Evolutionary conservation across 2,113 vertebrate genomes (phyloP).

Genomic region (Lates calcarifer): DNA sequence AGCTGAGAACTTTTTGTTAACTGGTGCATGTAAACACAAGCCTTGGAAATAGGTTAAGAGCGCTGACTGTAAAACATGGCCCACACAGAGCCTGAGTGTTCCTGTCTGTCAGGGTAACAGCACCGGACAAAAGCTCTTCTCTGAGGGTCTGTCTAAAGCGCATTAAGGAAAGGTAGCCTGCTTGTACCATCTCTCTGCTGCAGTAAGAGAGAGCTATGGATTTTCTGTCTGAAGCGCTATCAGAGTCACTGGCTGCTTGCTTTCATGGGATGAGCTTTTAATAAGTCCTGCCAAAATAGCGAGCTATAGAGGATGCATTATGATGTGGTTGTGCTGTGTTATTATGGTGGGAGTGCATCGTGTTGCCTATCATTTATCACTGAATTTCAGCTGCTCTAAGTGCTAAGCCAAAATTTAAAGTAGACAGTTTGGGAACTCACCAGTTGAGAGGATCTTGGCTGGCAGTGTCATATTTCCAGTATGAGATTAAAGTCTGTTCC

Average conservation of each 20-base stretch:
- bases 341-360: constrained; percentile 59
- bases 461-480: constrained; percentile 66
- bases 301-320: constrained; percentile 57
- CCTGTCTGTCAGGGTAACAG: constrained; percentile 53
- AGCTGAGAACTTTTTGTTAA: constrained; percentile 43
- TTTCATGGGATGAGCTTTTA: constrained; percentile 67
- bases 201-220: constrained; percentile 63
- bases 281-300: constrained; percentile 66
- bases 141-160: constrained; percentile 51
- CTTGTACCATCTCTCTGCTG: constrained; percentile 42
- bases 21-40: constrained; percentile 57
- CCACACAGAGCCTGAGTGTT: constrained; percentile 29
- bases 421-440: constrained; percentile 63
- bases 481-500: constrained; percentile 54
- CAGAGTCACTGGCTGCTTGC: constrained; percentile 45
- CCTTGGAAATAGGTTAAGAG: constrained; percentile 61
- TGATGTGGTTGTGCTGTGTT: constrained; percentile 62
- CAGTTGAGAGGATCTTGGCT: constrained; percentile 54
- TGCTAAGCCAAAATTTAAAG: constrained; percentile 46
- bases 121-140: constrained; percentile 64
- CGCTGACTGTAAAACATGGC: constrained; percentile 39
- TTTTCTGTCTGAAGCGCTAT: constrained; percentile 67
- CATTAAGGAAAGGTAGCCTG: constrained; percentile 52
- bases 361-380: constrained; percentile 62
- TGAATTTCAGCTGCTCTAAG: constrained; percentile 54